Evolutionary conservation across 1,140 invertebrate genomes (phyloP).

Genomic region (Drosophila ercepeae): DNA sequence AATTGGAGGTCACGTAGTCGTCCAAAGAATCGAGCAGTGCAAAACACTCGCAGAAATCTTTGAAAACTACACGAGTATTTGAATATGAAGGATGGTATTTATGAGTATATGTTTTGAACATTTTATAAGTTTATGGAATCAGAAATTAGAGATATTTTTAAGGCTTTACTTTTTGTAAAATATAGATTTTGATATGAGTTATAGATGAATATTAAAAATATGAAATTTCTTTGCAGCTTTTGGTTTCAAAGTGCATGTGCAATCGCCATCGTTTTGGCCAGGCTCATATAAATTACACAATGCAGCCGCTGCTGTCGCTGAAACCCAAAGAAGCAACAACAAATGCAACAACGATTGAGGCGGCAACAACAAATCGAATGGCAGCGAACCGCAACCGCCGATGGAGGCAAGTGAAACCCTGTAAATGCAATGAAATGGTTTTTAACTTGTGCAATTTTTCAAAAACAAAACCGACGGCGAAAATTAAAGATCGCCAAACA

Average conservation of each 20-base stretch:
- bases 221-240: too few species aligned
- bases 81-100: not conserved
- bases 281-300: slow-evolving; percentile 79
- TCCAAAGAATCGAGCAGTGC: slow-evolving; percentile 42
- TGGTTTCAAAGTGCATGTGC: slow-evolving; percentile 11
- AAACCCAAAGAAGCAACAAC: slow-evolving; percentile 35
- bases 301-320: slow-evolving; percentile 38
- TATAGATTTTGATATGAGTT: too few species aligned
- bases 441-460: slow-evolving; percentile 81
- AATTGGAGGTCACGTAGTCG: slow-evolving; percentile 81
- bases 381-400: slow-evolving; percentile 56
- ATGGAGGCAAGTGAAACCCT: slow-evolving; percentile 72
- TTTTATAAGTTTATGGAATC: too few species aligned
- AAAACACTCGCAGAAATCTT: slow-evolving; percentile 24
- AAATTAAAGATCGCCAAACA: slow-evolving; percentile 23
- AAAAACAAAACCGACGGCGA: slow-evolving; percentile 31
- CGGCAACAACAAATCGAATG: slow-evolving; percentile 68
- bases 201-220: not conserved
- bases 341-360: slow-evolving; percentile 6
- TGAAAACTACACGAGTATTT: not conserved
- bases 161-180: not conserved
- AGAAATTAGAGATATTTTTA: too few species aligned
- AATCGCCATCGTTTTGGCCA: slow-evolving; percentile 62
- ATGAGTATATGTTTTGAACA: not conserved
- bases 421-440: slow-evolving; percentile 80